Evolutionary conservation across 1,140 invertebrate species (phyloP).

Genomic region (Doryteuthis pealeii): DNA sequence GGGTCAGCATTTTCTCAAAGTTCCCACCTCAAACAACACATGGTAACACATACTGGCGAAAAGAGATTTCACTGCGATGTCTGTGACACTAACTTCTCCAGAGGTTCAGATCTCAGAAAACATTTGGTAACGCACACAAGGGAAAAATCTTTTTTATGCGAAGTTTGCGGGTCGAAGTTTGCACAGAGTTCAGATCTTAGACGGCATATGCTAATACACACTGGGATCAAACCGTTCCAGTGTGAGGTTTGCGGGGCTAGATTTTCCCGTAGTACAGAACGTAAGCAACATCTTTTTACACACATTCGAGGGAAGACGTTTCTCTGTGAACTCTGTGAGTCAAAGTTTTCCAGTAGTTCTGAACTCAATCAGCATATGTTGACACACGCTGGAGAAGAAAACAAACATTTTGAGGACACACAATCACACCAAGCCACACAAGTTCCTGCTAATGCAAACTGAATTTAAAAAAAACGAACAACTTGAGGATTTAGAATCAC

Average conservation of each 20-base stretch:
- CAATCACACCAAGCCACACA: no score
- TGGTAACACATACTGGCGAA: not conserved
- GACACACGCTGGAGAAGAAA: not conserved
- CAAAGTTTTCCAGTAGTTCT: not conserved
- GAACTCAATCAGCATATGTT: not conserved
- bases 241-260: not conserved
- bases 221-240: not conserved
- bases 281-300: not conserved
- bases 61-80: not conserved
- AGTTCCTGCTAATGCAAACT: no score
- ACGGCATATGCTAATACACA: not conserved
- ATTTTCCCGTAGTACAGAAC: not conserved
- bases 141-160: not conserved
- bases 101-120: not conserved
- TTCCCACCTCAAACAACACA: not conserved
- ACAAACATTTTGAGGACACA: not conserved
- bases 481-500: no score
- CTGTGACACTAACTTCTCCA: not conserved
- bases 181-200: not conserved
- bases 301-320: not conserved
- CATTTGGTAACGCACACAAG: not conserved
- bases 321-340: not conserved
- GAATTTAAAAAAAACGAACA: no score
- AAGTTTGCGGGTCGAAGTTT: not conserved
- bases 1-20: not conserved